Evolutionary conservation across 2,113 vertebrate genomes (phyloP).

Genomic region (Probosciger aterrimus): DNA sequence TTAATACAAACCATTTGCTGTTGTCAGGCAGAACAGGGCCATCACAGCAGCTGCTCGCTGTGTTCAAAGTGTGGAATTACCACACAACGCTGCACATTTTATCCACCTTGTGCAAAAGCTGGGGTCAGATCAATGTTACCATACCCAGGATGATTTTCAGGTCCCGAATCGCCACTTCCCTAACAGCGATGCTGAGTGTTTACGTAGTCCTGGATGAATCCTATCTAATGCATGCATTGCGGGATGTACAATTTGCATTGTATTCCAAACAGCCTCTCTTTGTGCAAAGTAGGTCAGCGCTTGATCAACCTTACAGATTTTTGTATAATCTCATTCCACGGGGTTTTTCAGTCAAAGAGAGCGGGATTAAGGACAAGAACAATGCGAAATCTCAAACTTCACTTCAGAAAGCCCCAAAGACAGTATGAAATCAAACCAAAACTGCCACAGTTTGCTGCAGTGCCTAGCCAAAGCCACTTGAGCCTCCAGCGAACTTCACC

Average conservation of each 20-base stretch:
- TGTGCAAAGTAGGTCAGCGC: slow-evolving; percentile 62
- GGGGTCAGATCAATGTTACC: background rate
- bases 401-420: slow-evolving; percentile 17
- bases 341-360: slow-evolving; percentile 46
- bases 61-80: background rate
- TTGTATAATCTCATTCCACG: slow-evolving; percentile 58
- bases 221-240: background rate
- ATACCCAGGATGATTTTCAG: background rate
- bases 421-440: background rate
- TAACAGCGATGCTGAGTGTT: background rate
- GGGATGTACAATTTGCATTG: background rate
- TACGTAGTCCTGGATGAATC: background rate
- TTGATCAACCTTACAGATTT: slow-evolving; percentile 61
- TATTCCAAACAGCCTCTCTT: slow-evolving; percentile 28
- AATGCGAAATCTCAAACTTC: background rate
- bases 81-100: background rate
- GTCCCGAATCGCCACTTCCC: background rate
- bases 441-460: background rate
- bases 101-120: background rate
- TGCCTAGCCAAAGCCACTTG: background rate
- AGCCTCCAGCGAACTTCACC: background rate
- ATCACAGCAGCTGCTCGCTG: background rate
- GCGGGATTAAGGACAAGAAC: slow-evolving; percentile 39
- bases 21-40: slow-evolving; percentile 46
- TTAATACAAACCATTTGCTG: slow-evolving; percentile 41